Percentiles rank a stretch among this genome's conserved stretches.
phyloP scores from a whole-genome alignment of 2,113 vertebrate species.

The Scomber scombrus region DNA sequence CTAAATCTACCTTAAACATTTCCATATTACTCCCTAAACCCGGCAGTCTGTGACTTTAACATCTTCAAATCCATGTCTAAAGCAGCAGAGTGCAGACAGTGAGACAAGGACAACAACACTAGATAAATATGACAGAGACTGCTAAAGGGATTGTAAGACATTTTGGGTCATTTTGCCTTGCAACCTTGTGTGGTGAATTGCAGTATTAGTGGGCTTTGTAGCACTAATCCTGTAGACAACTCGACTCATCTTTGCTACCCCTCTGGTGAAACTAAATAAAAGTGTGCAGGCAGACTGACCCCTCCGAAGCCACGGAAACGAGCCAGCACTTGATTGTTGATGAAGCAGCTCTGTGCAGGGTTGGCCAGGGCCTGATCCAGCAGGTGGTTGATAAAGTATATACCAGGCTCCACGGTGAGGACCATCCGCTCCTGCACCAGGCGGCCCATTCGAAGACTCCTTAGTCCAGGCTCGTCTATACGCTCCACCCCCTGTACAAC shows the following conservation, averaged over 20 bases:
- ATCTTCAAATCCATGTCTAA: not conserved
- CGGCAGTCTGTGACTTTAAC: not conserved
- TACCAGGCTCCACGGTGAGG: slow-evolving; percentile 95
- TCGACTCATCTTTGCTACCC: not conserved
- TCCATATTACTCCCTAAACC: not conserved
- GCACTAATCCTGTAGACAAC: not conserved
- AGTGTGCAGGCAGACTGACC: slow-evolving; percentile 82
- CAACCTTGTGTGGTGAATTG: not conserved
- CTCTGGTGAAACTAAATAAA: not conserved
- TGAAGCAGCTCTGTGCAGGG: slow-evolving; percentile 88
- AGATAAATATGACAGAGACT: too few relatives aligned
- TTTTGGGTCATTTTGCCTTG: too few relatives aligned
- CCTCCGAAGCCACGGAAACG: slow-evolving; percentile 92
- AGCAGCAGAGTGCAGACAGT: too few relatives aligned
- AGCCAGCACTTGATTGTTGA: slow-evolving; percentile 87
- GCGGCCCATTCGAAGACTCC: slow-evolving; percentile 90
- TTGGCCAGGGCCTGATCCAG: slow-evolving; percentile 90
- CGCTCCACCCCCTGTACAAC: slow-evolving; percentile 89
- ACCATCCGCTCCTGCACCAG: slow-evolving; percentile 92
- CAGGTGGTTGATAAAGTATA: slow-evolving; percentile 96
- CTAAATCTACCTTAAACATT: not conserved
- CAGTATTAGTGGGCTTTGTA: not conserved
- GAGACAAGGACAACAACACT: too few relatives aligned
- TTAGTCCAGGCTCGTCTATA: slow-evolving; percentile 88
- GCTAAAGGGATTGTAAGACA: too few relatives aligned